Base-by-base conservation (phyloP, 2,797 vertebrate genomes). In the Ficedula albicollis region DNA sequence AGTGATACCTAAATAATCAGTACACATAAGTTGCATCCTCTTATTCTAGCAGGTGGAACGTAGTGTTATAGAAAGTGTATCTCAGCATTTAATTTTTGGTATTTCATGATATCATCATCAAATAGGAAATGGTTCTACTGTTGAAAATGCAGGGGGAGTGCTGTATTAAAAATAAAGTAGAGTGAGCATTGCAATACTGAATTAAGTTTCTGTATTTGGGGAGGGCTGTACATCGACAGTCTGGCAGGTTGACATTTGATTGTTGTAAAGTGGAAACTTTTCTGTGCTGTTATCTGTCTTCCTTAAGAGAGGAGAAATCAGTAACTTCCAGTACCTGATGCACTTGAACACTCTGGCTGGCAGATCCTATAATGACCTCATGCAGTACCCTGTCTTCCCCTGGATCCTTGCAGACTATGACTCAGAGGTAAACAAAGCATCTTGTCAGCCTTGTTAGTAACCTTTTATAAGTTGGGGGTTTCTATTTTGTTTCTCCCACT, bases 271-370 rank as follows among this genome's bases (percentile, higher is more conserved):
- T 69, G 27, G 84, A 59, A 14, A 13, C 5, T 76, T 90, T 5
- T 60, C 63, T 89, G 46, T 86, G 54, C n/a, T 97, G 36, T 94
- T 96, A 10, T 90, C 84, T 96, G 29, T 98, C 66, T 97, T 95
- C 94, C 20, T 87, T 88, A 95, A 99, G 99, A 98, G 99, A 98
- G 99, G 99, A 91, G 99, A 99, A 98, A 99, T 99, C 98, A 99
- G 99, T 97, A 99, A 99, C 97, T 99, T 99, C 98, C 99, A 99
- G 98, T 99, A 99, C 94, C 97, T 99, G 97, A 99, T 99, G 99
- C 99, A 99, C 92, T 98, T 99, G 88, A 99, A 99, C 98, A 99
- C 99, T 3, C 90, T 99, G 97, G 99, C 99, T 0, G 99, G 99
- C 63, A 98, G 99, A 84, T 99, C 99, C 26, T 99, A 99, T 93